These are phyloP conservation scores for Procambarus clarkii DNA, from an alignment of 1,140 invertebrate genomes.

Conservation along the genomic window DNA sequence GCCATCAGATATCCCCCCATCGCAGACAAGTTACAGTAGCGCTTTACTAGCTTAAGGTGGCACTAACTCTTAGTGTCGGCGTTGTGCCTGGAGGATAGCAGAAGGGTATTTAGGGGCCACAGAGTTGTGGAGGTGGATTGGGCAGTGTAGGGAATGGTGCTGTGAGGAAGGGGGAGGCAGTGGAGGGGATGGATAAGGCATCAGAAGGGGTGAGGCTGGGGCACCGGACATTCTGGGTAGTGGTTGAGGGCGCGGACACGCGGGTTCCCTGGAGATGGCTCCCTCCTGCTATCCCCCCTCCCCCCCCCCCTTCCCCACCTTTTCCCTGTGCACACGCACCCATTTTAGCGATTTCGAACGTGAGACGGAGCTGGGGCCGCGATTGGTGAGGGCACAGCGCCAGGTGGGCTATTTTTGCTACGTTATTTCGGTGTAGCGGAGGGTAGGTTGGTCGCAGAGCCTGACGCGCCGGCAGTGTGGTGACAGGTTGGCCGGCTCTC, in stretches of 20 bases:
- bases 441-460: slow-evolving; percentile 49
- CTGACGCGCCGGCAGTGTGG: slow-evolving; percentile 51
- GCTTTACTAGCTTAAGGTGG: not conserved
- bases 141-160: not conserved
- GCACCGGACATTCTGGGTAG: not conserved
- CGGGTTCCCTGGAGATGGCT: no score
- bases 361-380: slow-evolving; percentile 47
- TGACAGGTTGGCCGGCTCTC: slow-evolving; percentile 71
- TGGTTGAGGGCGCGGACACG: not conserved
- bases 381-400: slow-evolving; percentile 51
- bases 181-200: no score
- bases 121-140: no score
- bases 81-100: not conserved
- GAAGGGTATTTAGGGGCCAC: not conserved
- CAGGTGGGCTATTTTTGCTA: slow-evolving; percentile 58
- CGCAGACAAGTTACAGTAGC: no score
- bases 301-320: not conserved
- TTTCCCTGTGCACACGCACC: slow-evolving; percentile 7
- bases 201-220: not conserved
- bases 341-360: slow-evolving; percentile 49
- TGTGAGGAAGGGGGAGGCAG: not conserved
- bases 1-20: not conserved
- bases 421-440: slow-evolving; percentile 58
- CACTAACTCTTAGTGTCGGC: not conserved
- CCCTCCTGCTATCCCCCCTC: not conserved